Conservation (phyloP, 2,888 invertebrate genomes). For the Drosophila leonis region DNA sequence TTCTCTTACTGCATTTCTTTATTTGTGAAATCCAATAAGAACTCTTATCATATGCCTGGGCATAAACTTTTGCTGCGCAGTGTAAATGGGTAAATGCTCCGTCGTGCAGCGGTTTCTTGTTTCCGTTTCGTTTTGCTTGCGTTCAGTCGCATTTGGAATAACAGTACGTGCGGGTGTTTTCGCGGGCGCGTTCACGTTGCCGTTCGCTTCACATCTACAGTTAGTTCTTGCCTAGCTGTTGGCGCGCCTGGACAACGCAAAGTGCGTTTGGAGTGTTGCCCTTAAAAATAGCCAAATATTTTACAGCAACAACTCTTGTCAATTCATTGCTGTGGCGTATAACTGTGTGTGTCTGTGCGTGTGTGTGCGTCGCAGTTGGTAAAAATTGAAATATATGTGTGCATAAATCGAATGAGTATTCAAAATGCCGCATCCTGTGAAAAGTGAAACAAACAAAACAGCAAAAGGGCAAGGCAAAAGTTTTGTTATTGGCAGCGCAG, state of each 20-base stretch:
- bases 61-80: conserved; percentile 33
- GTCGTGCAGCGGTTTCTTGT: conserved; percentile 55
- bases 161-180: conserved; percentile 62
- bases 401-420: conserved; percentile 23
- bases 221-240: conserved; percentile 63
- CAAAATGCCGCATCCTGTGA: conserved; percentile 73
- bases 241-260: conserved; percentile 62
- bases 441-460: conserved; percentile 68
- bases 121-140: conserved; percentile 59
- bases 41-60: too few species aligned
- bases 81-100: conserved; percentile 47
- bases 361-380: conserved; percentile 1
- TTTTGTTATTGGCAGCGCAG: conserved; percentile 65
- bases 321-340: not conserved
- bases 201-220: conserved; percentile 54
- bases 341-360: conserved; percentile 11
- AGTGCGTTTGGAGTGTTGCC: conserved; percentile 52
- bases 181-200: conserved; percentile 21
- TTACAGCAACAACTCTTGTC: conserved; percentile 37
- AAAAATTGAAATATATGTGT: conserved; percentile 12
- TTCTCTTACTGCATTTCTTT: not conserved
- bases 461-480: conserved; percentile 62
- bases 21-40: not conserved
- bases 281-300: conserved; percentile 57
- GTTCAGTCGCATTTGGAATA: conserved; percentile 53